phyloP scores from a whole-genome alignment of 2,113 vertebrate species.

The Manacus vitellinus region DNA sequence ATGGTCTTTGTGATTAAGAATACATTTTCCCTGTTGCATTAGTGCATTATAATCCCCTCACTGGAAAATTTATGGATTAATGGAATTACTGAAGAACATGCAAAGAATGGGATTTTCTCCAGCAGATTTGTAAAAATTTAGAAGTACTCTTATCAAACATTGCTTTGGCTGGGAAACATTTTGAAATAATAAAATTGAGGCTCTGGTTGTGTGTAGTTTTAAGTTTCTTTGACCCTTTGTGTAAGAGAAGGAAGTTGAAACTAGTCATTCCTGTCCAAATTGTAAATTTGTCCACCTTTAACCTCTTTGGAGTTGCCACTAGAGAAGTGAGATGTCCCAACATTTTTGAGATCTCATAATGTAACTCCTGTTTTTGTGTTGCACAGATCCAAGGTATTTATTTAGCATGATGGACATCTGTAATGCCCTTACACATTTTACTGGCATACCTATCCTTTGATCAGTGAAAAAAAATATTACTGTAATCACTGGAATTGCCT shows the following conservation, averaged over 20 bases:
- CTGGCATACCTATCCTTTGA: background rate
- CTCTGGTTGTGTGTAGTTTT: background rate
- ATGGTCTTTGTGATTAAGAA: background rate
- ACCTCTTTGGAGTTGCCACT: background rate
- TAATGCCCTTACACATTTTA: background rate
- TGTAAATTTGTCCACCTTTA: background rate
- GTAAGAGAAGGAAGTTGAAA: background rate
- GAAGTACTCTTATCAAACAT: background rate
- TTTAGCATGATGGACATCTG: background rate
- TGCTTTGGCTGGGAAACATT: background rate
- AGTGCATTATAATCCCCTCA: background rate
- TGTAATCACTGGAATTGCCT: background rate
- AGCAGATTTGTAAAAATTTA: background rate
- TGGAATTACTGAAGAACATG: background rate
- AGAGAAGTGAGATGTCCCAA: fast-evolving
- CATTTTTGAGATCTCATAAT: background rate
- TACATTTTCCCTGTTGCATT: background rate
- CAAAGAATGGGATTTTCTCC: background rate
- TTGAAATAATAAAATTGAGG: background rate
- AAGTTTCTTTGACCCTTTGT: background rate
- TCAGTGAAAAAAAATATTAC: background rate
- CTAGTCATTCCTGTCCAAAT: background rate
- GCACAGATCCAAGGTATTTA: background rate
- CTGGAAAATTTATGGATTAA: background rate
- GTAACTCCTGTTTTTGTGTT: background rate